Evolutionary conservation across 2,888 invertebrate species (phyloP).

Genomic region (Noctua janthina): DNA sequence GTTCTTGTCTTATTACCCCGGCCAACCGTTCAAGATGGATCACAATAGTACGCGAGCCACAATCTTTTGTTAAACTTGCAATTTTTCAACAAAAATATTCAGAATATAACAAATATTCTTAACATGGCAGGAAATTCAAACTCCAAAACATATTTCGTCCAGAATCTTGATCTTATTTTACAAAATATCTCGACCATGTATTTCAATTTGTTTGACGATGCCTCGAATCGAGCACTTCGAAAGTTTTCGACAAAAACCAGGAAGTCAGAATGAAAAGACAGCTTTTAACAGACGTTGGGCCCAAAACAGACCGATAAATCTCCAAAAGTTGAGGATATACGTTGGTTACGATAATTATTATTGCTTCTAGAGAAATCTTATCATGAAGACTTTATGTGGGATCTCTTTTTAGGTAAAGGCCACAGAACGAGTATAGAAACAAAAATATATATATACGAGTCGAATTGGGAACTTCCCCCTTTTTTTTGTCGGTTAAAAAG

Average conservation of each 20-base stretch:
- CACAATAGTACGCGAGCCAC: not conserved
- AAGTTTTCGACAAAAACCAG: conserved; percentile 40
- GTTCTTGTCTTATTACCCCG: not conserved
- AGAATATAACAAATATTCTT: conserved; percentile 36
- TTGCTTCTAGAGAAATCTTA: conserved; percentile 32
- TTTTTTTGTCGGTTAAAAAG: not conserved
- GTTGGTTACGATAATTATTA: conserved; percentile 47
- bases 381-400: conserved; percentile 24
- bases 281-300: conserved; percentile 24
- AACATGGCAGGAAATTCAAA: conserved; percentile 31
- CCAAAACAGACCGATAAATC: conserved; percentile 49
- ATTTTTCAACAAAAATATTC: conserved; percentile 24
- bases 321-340: conserved; percentile 43
- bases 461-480: too few relatives aligned
- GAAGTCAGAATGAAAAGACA: conserved; percentile 34
- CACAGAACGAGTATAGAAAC: conserved; percentile 36
- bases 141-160: conserved; percentile 26
- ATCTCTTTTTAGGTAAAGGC: conserved; percentile 40
- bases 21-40: not conserved
- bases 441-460: not conserved
- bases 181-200: conserved; percentile 48
- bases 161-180: conserved; percentile 41
- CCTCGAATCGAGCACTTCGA: conserved; percentile 19
- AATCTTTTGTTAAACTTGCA: not conserved
- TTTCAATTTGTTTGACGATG: conserved; percentile 41